Conservation (phyloP, 2,797 vertebrate genomes). For the Podargus strigoides region DNA sequence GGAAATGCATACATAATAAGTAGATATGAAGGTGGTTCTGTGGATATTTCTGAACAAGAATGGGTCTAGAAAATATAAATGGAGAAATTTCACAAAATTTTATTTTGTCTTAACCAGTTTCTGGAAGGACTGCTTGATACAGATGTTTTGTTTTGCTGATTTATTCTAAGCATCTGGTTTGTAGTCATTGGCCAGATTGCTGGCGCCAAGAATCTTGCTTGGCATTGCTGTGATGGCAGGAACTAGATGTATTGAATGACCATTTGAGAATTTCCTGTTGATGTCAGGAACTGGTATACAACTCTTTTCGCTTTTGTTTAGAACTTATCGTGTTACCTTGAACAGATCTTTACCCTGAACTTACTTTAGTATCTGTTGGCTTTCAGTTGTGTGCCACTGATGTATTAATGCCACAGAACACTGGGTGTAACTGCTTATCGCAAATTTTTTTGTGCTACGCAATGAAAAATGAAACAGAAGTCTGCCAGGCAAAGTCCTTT, state of each 20-base stretch:
- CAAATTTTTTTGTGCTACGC: background rate
- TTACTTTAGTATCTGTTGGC: background rate
- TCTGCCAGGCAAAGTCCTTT: background rate
- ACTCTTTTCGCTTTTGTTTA: background rate
- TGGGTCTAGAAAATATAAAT: background rate
- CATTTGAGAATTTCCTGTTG: background rate
- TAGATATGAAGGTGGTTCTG: background rate
- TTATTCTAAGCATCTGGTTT: background rate
- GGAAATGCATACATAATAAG: background rate
- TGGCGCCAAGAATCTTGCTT: background rate
- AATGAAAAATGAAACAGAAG: background rate
- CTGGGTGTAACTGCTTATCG: background rate
- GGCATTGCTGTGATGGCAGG: background rate
- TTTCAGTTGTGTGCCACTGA: background rate
- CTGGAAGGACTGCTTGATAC: background rate
- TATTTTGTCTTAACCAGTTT: background rate
- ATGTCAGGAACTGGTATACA: background rate
- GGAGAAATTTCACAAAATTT: background rate
- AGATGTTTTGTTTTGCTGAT: background rate
- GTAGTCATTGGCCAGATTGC: background rate
- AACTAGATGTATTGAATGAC: background rate
- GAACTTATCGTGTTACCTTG: fast-evolving
- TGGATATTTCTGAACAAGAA: background rate
- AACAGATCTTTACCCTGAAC: background rate
- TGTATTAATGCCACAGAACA: background rate